phyloP scores from a whole-genome alignment of 2,797 vertebrate genomes.

The Dicrostonyx torquatus region DNA sequence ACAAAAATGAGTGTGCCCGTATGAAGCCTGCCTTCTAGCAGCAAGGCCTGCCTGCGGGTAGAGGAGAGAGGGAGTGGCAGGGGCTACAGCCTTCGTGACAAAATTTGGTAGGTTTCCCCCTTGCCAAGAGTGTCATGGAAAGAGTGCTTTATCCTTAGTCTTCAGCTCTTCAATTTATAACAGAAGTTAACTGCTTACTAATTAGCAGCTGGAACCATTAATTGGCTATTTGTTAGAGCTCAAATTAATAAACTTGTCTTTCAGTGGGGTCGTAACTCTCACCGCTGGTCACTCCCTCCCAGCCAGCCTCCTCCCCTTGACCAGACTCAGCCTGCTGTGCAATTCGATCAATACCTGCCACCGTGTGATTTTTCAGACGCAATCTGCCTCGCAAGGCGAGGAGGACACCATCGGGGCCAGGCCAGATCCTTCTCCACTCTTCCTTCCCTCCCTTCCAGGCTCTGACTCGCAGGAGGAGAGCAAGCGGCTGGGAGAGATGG shows the following conservation, averaged over 20 bases:
- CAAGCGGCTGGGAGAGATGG: background rate
- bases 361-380: slow-evolving; percentile 52
- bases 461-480: slow-evolving; percentile 16
- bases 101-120: background rate
- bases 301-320: slow-evolving; percentile 7
- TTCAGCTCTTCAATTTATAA: slow-evolving; percentile 67
- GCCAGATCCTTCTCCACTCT: background rate
- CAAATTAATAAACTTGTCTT: slow-evolving; percentile 77
- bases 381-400: background rate
- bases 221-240: slow-evolving; percentile 82
- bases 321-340: slow-evolving; percentile 43
- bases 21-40: background rate
- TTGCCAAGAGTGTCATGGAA: background rate
- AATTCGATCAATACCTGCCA: slow-evolving; percentile 50
- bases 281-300: slow-evolving; percentile 36
- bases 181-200: slow-evolving; percentile 81
- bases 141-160: slow-evolving; percentile 41
- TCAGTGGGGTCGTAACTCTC: slow-evolving; percentile 67
- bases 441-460: background rate
- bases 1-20: background rate
- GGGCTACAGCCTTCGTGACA: background rate
- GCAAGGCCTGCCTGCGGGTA: background rate
- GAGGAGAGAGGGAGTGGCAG: background rate
- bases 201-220: slow-evolving; percentile 83
- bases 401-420: background rate